Evolutionary conservation across 2,888 invertebrate species (phyloP).

Genomic region (Chromoteleia sp.): DNA sequence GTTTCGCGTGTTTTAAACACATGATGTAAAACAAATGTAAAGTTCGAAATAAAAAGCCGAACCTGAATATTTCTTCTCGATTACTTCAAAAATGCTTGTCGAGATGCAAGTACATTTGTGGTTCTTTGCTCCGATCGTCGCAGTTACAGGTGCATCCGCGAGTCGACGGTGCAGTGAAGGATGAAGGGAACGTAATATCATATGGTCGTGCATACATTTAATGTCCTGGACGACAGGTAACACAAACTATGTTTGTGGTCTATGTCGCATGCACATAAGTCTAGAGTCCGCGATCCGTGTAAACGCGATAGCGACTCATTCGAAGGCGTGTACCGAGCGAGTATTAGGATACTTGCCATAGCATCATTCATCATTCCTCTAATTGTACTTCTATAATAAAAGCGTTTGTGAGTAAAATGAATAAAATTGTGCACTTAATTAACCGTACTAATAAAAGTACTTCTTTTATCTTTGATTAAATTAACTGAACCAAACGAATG

Average conservation of each 20-base stretch:
- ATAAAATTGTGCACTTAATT: no score
- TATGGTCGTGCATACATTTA: constrained; percentile 77
- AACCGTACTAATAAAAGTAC: no score
- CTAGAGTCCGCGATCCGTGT: constrained; percentile 64
- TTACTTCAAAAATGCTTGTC: constrained; percentile 42
- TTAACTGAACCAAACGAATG: no score
- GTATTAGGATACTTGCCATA: constrained; percentile 25
- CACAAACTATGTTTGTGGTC: constrained; percentile 75
- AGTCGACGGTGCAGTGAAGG: constrained; percentile 56
- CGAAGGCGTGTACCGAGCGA: constrained; percentile 8
- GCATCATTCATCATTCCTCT: constrained; percentile 3
- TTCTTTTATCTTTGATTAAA: no score
- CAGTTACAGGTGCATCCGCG: constrained; percentile 64
- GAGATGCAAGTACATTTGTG: constrained; percentile 45
- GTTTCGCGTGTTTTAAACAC: constrained; percentile 5
- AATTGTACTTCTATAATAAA: background rate
- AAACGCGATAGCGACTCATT: constrained; percentile 60
- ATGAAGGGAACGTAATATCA: constrained; percentile 75
- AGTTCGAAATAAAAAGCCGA: constrained; percentile 8
- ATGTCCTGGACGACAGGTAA: constrained; percentile 74
- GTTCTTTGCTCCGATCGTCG: constrained; percentile 32
- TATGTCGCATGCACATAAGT: constrained; percentile 75
- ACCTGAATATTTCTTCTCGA: constrained; percentile 11
- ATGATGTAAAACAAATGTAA: constrained; percentile 23
- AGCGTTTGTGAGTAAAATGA: no score